Percentiles rank a stretch among this genome's conserved stretches.
phyloP scores from a whole-genome alignment of 2,888 invertebrate genomes.

The Athalia circularis region DNA sequence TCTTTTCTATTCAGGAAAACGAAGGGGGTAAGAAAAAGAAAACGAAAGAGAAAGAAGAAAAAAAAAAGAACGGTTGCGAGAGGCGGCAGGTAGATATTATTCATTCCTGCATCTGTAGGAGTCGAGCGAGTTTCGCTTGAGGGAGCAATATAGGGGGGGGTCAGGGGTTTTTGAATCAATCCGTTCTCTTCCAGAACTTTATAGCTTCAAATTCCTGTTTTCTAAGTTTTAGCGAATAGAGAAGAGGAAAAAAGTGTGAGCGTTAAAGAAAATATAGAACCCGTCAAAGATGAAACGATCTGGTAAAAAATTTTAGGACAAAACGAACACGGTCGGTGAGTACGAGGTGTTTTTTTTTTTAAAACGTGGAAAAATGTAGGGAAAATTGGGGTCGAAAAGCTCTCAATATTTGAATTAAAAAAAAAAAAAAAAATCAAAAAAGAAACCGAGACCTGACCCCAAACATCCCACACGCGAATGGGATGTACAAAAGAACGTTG shows the following conservation, averaged over 20 bases:
- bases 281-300: not conserved
- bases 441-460: constrained; percentile 47
- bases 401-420: constrained; percentile 51
- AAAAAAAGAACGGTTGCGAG: not conserved
- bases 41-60: too few relatives aligned
- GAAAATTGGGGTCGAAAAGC: constrained; percentile 41
- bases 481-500: too few relatives aligned
- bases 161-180: constrained; percentile 22
- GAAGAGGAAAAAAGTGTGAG: not conserved
- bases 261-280: not conserved
- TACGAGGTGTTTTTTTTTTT: too few relatives aligned
- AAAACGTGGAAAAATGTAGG: constrained; percentile 49
- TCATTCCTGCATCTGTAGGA: constrained; percentile 27
- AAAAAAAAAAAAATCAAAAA: too few relatives aligned
- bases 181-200: constrained; percentile 9
- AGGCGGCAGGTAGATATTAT: constrained; percentile 32
- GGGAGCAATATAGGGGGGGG: not conserved
- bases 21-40: not conserved
- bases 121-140: not conserved
- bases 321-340: too few relatives aligned
- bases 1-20: constrained; percentile 23
- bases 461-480: too few relatives aligned
- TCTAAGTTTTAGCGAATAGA: not conserved
- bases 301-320: too few relatives aligned
- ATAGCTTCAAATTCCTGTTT: constrained; percentile 1